Evolutionary conservation across 1,140 invertebrate species (phyloP).

Genomic region (Lepidotrigona ventralis): DNA sequence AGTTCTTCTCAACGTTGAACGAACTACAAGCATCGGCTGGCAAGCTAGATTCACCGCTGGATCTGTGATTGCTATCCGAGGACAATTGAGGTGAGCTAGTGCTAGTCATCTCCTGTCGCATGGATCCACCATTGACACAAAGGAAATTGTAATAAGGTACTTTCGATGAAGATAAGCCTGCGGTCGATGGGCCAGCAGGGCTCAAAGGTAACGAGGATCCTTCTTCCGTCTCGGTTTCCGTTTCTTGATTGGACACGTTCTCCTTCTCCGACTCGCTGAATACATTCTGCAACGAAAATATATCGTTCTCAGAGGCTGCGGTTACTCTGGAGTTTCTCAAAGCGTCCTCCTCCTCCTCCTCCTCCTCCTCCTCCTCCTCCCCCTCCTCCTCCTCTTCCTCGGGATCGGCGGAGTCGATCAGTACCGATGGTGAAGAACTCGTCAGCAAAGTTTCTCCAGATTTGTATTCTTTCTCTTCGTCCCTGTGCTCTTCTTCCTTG

Average conservation of each 20-base stretch:
- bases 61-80: conserved; percentile 59
- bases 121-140: conserved; percentile 73
- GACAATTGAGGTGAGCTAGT: conserved; percentile 76
- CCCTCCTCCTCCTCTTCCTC: conserved; percentile 22
- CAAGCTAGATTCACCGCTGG: conserved; percentile 70
- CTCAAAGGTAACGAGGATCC: conserved; percentile 74
- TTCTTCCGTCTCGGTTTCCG: conserved; percentile 74
- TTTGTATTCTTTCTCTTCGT: conserved; percentile 25
- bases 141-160: conserved; percentile 75
- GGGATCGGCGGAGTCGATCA: conserved; percentile 41
- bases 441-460: conserved; percentile 1
- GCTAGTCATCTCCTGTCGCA: conserved; percentile 76
- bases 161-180: conserved; percentile 49
- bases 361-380: too few species aligned
- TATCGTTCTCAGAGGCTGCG: conserved; percentile 39
- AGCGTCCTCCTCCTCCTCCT: conserved; percentile 18
- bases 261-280: conserved; percentile 71
- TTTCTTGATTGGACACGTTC: conserved; percentile 63
- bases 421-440: conserved; percentile 48
- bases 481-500: conserved; percentile 13
- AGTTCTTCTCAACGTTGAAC: conserved; percentile 69
- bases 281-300: conserved; percentile 67
- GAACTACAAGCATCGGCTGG: conserved; percentile 76
- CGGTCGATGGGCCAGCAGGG: conserved; percentile 70
- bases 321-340: neutral